Evolutionary conservation across 1,140 invertebrate genomes (phyloP).

Genomic region (Lycorma delicatula): DNA sequence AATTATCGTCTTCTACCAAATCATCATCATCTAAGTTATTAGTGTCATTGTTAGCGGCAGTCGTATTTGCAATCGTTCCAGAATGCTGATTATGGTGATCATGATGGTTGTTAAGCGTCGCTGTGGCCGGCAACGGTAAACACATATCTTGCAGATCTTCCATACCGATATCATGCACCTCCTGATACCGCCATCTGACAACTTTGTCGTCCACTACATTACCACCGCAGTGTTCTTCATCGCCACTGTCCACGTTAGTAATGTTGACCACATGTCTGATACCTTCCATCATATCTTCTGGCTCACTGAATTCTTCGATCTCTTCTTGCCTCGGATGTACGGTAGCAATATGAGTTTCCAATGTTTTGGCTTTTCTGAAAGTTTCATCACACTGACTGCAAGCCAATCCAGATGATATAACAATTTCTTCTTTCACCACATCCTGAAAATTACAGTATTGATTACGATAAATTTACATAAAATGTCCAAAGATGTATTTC

Average conservation of each 20-base stretch:
- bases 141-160: slow-evolving; percentile 13
- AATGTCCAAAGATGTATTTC: too few species aligned
- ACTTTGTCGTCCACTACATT: slow-evolving; percentile 8
- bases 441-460: background rate
- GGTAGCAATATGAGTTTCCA: slow-evolving; percentile 50
- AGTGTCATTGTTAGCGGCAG: background rate
- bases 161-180: background rate
- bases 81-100: too few species aligned
- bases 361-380: slow-evolving; percentile 54
- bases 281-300: slow-evolving; percentile 74
- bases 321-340: slow-evolving; percentile 42
- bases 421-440: slow-evolving; percentile 10
- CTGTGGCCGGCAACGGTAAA: background rate
- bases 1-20: slow-evolving; percentile 13
- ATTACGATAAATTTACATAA: background rate
- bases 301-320: slow-evolving; percentile 64
- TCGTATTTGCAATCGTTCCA: too few species aligned
- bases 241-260: slow-evolving; percentile 22
- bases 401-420: slow-evolving; percentile 7
- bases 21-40: background rate
- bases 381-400: slow-evolving; percentile 51
- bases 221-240: slow-evolving; percentile 28
- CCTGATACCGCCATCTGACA: background rate
- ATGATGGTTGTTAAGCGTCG: background rate
- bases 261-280: slow-evolving; percentile 53